Base-by-base conservation (phyloP, 2,888 invertebrate species). In the Meghimatium bilineatum region DNA sequence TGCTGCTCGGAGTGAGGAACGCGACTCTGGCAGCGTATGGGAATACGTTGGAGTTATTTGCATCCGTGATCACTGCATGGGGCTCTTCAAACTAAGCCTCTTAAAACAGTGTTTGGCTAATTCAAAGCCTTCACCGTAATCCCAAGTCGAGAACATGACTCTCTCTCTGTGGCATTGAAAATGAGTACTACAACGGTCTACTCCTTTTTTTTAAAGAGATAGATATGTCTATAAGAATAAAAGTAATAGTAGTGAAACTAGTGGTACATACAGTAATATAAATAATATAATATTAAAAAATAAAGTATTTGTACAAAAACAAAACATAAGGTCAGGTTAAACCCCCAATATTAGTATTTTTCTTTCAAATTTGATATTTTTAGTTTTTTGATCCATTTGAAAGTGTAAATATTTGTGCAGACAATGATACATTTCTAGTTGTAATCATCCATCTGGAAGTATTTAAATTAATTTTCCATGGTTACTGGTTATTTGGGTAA, bases 91-190 rank as follows among this genome's bases (percentile, higher is more conserved):
- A 44, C 44, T 74, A 44, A 74, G 72, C 44, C 49, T 29, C 49
- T 44, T 44, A 74, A 29, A 74, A 29, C 49, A 17, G 49, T n/a
- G 72, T 44, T 56, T 49, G 49, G 72, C 72, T 74, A 74, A 74
- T 74, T 71, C 72, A 0, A 17, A 14, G n/a, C 29, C 10, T 49
- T 20, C 44, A 17, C 23, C 5, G 29, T 29, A 44, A 3, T 6
- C 12, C 49, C 49, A 29, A 49, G 3, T 29, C 44, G 29, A 17
- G 1, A 49, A 29, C 49, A 32, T 1, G 14, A 49, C 6, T 49
- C 72, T 49, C 72, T 49, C 29, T 74, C 49, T 14, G 29, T 74
- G 72, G n/a, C n/a, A 12, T 10, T 74, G 72, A 74, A 36, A 74
- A 12, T n/a, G 23, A 49, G 29, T 14, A 74, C 72, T 36, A 3